Evolutionary conservation across 2,888 invertebrate species (phyloP).

Genomic region (Acanthosoma haemorrhoidale): DNA sequence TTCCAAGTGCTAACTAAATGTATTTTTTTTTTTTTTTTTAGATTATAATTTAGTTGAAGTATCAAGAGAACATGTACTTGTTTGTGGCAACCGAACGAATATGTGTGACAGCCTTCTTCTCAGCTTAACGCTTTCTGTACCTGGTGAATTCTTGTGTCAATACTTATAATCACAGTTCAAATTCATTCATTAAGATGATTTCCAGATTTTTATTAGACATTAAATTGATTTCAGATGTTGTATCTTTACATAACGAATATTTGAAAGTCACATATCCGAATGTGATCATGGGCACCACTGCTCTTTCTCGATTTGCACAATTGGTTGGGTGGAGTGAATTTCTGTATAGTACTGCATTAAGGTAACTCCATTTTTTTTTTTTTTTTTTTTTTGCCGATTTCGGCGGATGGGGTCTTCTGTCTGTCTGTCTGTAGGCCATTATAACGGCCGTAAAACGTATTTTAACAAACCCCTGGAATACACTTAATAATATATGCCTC

Average conservation of each 20-base stretch:
- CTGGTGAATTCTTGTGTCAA: too few species aligned
- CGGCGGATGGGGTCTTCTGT: too few species aligned
- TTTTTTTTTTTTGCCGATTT: too few species aligned
- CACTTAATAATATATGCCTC: too few species aligned
- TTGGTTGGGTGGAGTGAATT: conserved; percentile 54
- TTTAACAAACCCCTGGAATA: too few species aligned
- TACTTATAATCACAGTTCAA: neutral
- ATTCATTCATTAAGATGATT: neutral
- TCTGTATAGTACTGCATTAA: conserved; percentile 49
- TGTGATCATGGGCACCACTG: conserved; percentile 53
- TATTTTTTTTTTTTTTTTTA: neutral
- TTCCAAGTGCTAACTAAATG: too few species aligned
- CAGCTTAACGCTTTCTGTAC: neutral
- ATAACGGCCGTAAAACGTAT: too few species aligned
- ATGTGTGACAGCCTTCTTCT: neutral
- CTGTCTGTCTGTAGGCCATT: too few species aligned
- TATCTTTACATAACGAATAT: conserved; percentile 55
- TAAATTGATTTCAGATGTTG: conserved; percentile 51
- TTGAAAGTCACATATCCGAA: conserved; percentile 54
- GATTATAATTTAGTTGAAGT: conserved; percentile 14
- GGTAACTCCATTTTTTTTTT: too few species aligned
- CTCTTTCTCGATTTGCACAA: conserved; percentile 54
- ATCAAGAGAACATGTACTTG: neutral
- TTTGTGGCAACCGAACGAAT: neutral
- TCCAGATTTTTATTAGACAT: neutral